Conservation (phyloP, 2,113 vertebrate species). For the Camelus dromedarius region DNA sequence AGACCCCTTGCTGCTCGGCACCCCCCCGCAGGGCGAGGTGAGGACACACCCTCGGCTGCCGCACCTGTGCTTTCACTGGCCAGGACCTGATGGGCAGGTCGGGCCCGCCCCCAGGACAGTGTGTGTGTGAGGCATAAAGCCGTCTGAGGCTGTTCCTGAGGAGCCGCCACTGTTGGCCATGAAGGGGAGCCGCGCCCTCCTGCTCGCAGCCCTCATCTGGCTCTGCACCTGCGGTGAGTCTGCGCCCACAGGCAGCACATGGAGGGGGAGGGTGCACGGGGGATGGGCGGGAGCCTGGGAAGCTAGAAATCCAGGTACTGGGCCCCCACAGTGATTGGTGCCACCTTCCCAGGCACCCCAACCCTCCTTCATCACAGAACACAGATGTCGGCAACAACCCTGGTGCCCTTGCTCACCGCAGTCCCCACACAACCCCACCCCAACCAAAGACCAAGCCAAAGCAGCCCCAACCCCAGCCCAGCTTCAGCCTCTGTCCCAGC, state of each 20-base stretch:
- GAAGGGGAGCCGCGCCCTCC: constrained; percentile 38
- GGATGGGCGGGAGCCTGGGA: rapidly evolving
- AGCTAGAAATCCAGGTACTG: not conserved
- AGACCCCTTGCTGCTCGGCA: not conserved
- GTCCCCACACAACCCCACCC: not conserved
- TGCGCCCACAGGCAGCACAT: not conserved
- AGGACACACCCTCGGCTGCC: not conserved
- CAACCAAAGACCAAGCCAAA: rapidly evolving
- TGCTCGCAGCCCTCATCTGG: not conserved
- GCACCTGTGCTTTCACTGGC: not conserved
- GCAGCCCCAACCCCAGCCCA: not conserved
- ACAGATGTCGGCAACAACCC: not conserved
- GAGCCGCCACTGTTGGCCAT: not conserved
- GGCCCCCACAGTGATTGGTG: not conserved
- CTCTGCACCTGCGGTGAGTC: constrained; percentile 66
- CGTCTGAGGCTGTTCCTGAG: not conserved
- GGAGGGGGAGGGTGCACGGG: rapidly evolving
- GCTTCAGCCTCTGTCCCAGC: not conserved
- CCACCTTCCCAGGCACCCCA: not conserved
- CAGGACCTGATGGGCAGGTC: not conserved
- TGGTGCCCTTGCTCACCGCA: not conserved
- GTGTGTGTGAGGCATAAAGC: constrained; percentile 54
- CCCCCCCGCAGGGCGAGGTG: not conserved
- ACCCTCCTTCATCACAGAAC: not conserved
- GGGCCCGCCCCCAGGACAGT: not conserved